Conservation (phyloP, 2,888 invertebrate genomes). For the Epistrophe eligans region DNA sequence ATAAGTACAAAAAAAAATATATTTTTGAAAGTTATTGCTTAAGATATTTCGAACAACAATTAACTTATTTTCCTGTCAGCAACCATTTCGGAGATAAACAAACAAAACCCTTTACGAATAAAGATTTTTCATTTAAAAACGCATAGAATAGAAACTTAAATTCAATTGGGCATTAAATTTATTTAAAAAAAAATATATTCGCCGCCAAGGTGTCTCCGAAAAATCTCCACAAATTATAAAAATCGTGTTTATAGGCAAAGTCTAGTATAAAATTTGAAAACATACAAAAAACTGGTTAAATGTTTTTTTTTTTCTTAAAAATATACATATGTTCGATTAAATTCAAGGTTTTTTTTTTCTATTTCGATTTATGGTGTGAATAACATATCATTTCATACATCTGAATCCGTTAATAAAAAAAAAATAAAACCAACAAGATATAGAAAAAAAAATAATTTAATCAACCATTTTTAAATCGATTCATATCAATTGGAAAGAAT, state of each 20-base stretch:
- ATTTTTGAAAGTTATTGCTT: too few species aligned
- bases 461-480: constrained; percentile 4
- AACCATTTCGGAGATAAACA: too few species aligned
- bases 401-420: neutral
- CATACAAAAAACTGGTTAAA: neutral
- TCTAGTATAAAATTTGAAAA: neutral
- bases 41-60: too few species aligned
- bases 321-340: neutral
- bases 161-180: neutral
- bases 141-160: too few species aligned
- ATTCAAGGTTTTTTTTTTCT: neutral
- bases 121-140: too few species aligned
- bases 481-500: neutral
- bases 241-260: neutral
- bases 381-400: neutral
- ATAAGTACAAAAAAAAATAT: too few species aligned
- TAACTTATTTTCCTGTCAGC: too few species aligned
- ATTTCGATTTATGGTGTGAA: neutral
- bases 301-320: neutral
- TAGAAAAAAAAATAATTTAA: neutral
- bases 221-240: neutral
- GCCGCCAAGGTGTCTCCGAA: neutral
- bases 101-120: too few species aligned
- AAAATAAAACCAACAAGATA: neutral
- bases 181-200: neutral